These are phyloP conservation scores for Hormiphora californensis DNA, from an alignment of 37 sponge, comb jelly and placozoan species.

Conservation along the genomic window DNA sequence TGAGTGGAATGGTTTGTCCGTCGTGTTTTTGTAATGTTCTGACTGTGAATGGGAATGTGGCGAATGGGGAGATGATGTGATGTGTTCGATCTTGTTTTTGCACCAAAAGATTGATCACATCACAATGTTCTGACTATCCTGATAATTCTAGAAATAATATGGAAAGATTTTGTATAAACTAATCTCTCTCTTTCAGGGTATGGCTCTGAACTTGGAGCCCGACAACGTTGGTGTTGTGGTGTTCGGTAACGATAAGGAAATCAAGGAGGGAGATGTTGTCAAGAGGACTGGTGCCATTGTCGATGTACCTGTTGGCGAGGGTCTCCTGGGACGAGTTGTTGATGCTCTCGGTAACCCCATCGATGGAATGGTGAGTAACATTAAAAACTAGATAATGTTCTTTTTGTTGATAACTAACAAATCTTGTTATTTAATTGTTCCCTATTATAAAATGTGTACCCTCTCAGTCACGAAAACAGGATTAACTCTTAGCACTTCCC, in stretches of 20 bases:
- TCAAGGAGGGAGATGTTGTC: constrained; percentile 96
- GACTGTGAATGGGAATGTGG: no score
- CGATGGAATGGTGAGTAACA: constrained; percentile 78
- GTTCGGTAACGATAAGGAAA: constrained; percentile 97
- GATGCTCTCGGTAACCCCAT: constrained; percentile 96
- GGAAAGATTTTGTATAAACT: background rate
- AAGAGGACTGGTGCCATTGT: constrained; percentile 98
- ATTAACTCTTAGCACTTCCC: background rate
- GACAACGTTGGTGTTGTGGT: constrained; percentile 98
- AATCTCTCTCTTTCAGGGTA: constrained; percentile 63
- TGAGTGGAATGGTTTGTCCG: background rate
- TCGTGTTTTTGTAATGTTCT: no score
- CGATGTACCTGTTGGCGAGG: constrained; percentile 90
- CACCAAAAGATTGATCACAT: no score
- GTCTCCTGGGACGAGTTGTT: constrained; percentile 85
- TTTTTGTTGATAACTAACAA: background rate
- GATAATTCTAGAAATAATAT: no score
- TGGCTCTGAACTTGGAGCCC: constrained; percentile 96
- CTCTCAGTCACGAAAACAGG: background rate
- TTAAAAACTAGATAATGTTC: background rate
- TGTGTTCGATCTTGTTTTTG: background rate
- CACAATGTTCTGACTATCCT: no score
- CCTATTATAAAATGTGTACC: background rate
- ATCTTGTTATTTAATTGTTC: no score
- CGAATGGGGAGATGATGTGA: background rate